Conservation (phyloP, 2,113 vertebrate genomes). For the Conger conger region DNA sequence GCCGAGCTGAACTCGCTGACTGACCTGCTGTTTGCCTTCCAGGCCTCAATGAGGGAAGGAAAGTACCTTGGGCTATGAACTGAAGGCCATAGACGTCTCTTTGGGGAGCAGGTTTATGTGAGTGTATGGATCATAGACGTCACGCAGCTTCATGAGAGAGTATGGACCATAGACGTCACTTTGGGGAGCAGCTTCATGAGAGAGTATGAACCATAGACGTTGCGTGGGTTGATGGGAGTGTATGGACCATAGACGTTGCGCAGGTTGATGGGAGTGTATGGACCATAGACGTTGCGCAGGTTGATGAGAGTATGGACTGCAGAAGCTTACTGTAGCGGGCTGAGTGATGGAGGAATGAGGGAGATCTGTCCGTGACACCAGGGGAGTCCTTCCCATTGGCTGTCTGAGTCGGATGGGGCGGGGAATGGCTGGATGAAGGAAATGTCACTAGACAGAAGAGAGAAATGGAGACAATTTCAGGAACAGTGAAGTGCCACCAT, state of each 20-base stretch:
- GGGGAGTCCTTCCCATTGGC: slow-evolving; percentile 50
- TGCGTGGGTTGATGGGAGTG: not conserved
- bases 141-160: not conserved
- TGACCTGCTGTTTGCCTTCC: no score
- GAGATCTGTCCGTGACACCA: slow-evolving; percentile 62
- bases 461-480: slow-evolving; percentile 22
- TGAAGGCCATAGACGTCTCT: no score
- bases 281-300: not conserved
- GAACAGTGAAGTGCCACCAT: not conserved
- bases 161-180: not conserved
- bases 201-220: not conserved
- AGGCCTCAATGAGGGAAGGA: no score
- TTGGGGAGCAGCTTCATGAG: no score
- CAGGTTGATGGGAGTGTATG: not conserved
- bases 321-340: slow-evolving; percentile 66
- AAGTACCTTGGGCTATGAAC: no score
- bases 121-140: not conserved
- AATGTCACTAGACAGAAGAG: slow-evolving; percentile 51
- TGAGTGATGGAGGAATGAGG: slow-evolving; percentile 69
- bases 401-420: slow-evolving; percentile 50
- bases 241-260: not conserved
- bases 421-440: slow-evolving; percentile 50
- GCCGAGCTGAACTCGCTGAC: no score
- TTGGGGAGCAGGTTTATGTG: no score
- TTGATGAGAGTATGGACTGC: no score